Conservation (phyloP, 2,888 invertebrate genomes). For the Xestoiulus laeticollis region DNA sequence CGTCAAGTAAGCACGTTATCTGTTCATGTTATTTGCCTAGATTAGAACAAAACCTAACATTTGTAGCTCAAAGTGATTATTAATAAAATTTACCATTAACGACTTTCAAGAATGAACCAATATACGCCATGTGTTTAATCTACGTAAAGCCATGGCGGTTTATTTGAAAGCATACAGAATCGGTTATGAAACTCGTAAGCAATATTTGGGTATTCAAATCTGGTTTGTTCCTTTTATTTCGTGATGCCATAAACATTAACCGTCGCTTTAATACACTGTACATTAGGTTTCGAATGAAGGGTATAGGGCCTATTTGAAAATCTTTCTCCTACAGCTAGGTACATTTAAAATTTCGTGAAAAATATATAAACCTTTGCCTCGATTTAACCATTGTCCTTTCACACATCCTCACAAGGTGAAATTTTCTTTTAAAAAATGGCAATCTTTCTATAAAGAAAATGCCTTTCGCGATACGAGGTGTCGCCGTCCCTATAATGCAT, state of each 20-base stretch:
- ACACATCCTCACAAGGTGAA: neutral
- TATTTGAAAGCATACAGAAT: too few species aligned
- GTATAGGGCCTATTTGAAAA: neutral
- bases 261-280: neutral
- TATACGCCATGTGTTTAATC: too few species aligned
- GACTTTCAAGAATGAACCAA: too few species aligned
- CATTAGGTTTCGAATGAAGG: neutral
- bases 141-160: too few species aligned
- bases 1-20: too few species aligned
- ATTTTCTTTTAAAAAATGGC: neutral
- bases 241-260: neutral
- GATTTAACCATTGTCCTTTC: neutral
- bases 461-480: neutral
- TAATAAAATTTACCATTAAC: too few species aligned
- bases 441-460: neutral
- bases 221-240: neutral
- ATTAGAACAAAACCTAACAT: too few species aligned
- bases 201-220: too few species aligned
- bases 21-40: too few species aligned
- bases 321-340: neutral
- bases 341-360: neutral
- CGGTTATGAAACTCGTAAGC: too few species aligned
- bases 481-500: neutral
- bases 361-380: neutral
- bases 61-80: too few species aligned